Conservation (phyloP, 2,797 vertebrate genomes). For the Periparus ater region DNA sequence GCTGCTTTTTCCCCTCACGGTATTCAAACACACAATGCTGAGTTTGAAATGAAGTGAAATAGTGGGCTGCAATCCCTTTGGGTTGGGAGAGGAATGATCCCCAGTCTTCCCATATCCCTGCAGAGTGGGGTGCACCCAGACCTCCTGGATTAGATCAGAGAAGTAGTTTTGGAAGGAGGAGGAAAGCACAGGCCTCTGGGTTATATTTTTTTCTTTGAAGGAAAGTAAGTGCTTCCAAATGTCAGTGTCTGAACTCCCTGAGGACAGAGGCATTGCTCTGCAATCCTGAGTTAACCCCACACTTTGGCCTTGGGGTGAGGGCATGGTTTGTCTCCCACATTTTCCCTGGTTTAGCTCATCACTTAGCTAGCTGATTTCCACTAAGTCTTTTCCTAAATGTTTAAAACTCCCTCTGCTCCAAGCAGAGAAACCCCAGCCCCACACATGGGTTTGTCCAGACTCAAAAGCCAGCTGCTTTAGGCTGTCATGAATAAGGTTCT, state of each 20-base stretch:
- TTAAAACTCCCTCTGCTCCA: neutral
- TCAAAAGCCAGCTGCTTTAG: neutral
- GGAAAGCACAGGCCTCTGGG: constrained; percentile 10
- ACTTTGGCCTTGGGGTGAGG: constrained; percentile 11
- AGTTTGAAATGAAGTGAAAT: neutral
- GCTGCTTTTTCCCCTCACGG: neutral
- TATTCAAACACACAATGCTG: neutral
- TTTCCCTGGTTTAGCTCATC: neutral
- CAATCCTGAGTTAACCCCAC: neutral
- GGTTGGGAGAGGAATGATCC: neutral
- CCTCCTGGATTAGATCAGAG: neutral
- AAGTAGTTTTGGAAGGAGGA: constrained; percentile 20
- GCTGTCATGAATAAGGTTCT: neutral
- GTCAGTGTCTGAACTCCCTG: neutral
- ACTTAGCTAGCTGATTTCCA: neutral
- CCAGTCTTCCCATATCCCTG: neutral
- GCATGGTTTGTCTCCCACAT: constrained; percentile 30
- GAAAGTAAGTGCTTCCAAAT: constrained; percentile 60
- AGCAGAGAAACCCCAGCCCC: neutral
- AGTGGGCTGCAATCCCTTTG: neutral
- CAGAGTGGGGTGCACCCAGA: neutral
- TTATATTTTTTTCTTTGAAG: constrained; percentile 20
- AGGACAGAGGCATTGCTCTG: neutral
- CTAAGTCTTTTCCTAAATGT: neutral
- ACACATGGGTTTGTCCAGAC: neutral